Evolutionary conservation across 1,140 invertebrate species (phyloP).

Genomic region (Drosophila pallidifrons): DNA sequence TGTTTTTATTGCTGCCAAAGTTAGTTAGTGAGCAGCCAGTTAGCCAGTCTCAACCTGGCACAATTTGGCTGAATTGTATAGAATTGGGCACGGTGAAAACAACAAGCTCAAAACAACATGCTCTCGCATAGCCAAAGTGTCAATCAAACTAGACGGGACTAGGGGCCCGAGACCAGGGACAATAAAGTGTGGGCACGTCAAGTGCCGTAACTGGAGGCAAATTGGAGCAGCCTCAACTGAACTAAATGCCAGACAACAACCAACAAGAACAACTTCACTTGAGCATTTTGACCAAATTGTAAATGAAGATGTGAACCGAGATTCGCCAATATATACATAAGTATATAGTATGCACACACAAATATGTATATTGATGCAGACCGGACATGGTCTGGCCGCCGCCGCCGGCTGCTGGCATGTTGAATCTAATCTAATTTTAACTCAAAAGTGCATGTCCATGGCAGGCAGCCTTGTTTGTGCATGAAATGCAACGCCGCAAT

Average conservation of each 20-base stretch:
- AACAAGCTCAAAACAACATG: constrained; percentile 9
- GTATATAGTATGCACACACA: background rate
- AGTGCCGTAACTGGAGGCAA: constrained; percentile 36
- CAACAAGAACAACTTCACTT: constrained; percentile 7
- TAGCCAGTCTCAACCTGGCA: constrained; percentile 24
- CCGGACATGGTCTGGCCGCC: constrained; percentile 26
- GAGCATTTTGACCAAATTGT: constrained; percentile 10
- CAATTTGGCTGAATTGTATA: constrained; percentile 47
- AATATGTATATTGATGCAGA: constrained; percentile 31
- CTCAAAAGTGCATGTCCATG: constrained; percentile 62
- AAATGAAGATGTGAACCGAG: constrained; percentile 27
- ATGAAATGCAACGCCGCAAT: constrained; percentile 44
- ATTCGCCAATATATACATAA: background rate
- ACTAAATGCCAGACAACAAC: constrained; percentile 8
- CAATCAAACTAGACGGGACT: constrained; percentile 42
- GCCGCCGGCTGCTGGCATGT: constrained; percentile 28
- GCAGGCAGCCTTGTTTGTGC: constrained; percentile 47
- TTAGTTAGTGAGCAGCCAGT: constrained; percentile 19
- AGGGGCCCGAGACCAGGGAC: constrained; percentile 18
- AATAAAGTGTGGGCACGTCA: constrained; percentile 31
- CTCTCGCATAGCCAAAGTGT: constrained; percentile 30
- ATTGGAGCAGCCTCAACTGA: constrained; percentile 28
- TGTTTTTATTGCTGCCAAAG: constrained; percentile 40
- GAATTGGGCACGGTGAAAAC: constrained; percentile 60
- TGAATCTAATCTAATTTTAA: constrained; percentile 79